Evolutionary conservation across 2,113 vertebrate species (phyloP).

Genomic region (Tragelaphus imberbis): DNA sequence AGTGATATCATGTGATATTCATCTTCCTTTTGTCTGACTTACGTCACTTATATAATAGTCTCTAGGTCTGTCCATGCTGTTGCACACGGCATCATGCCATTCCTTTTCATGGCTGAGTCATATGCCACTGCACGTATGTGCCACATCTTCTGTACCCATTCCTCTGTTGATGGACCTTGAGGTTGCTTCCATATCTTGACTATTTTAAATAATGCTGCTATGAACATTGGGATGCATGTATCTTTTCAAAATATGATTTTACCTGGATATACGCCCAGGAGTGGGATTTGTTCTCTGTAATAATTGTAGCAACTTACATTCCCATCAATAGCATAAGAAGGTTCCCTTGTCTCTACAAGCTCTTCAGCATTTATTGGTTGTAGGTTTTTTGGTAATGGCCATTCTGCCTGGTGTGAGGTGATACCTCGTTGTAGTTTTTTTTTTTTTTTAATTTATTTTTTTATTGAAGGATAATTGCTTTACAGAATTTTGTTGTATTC

Average conservation of each 20-base stretch:
- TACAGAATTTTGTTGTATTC: not conserved
- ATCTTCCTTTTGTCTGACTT: not conserved
- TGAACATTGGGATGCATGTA: not conserved
- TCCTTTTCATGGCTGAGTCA: not conserved
- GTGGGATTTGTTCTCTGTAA: not conserved
- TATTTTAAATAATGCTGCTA: not conserved
- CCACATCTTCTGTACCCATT: not conserved
- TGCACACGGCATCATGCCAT: not conserved
- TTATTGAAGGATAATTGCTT: not conserved
- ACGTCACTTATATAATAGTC: not conserved
- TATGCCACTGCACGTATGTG: not conserved
- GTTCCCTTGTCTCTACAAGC: not conserved
- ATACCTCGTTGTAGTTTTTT: not conserved
- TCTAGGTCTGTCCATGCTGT: not conserved
- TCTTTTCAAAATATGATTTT: not conserved
- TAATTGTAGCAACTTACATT: not conserved
- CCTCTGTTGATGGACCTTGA: not conserved
- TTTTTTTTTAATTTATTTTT: not conserved
- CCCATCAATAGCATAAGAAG: fast-evolving
- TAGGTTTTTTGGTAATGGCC: not conserved
- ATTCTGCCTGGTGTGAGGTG: not conserved
- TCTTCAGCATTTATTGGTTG: not conserved
- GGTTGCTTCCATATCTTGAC: not conserved
- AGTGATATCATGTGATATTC: not conserved
- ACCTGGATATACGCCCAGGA: not conserved